Conservation (phyloP, 2,888 invertebrate species). For the Synergus umbraculus region DNA sequence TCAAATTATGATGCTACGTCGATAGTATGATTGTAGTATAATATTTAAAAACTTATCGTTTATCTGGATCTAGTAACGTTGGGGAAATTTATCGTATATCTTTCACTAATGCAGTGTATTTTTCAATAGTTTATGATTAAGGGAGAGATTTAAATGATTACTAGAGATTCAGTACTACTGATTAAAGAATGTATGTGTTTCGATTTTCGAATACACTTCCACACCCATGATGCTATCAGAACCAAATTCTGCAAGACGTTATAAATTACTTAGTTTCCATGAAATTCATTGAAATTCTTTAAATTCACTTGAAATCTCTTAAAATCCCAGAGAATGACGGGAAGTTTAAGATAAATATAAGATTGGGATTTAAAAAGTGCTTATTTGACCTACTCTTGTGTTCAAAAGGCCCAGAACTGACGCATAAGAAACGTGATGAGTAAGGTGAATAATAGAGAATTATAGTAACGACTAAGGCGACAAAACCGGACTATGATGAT, state of each 20-base stretch:
- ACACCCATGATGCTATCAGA: too few relatives aligned
- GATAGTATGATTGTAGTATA: background rate
- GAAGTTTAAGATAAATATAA: too few relatives aligned
- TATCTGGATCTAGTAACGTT: background rate
- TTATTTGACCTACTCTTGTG: background rate
- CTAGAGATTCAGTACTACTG: too few relatives aligned
- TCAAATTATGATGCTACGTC: background rate
- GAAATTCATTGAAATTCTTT: too few relatives aligned
- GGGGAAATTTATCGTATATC: background rate
- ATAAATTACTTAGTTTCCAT: too few relatives aligned
- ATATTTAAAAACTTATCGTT: background rate
- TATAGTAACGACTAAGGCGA: constrained; percentile 11
- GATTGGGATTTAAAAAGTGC: background rate
- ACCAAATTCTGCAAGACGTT: too few relatives aligned
- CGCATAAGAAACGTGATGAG: background rate
- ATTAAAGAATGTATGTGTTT: too few relatives aligned
- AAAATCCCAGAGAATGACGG: too few relatives aligned
- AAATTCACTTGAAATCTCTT: too few relatives aligned
- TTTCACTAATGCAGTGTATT: background rate
- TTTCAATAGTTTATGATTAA: background rate
- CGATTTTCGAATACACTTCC: too few relatives aligned
- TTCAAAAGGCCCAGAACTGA: background rate
- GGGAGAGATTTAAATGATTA: background rate
- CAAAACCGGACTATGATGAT: constrained; percentile 35
- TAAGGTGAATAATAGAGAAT: constrained; percentile 14